phyloP scores from a whole-genome alignment of 2,888 invertebrate species.

The Baccha elongata region DNA sequence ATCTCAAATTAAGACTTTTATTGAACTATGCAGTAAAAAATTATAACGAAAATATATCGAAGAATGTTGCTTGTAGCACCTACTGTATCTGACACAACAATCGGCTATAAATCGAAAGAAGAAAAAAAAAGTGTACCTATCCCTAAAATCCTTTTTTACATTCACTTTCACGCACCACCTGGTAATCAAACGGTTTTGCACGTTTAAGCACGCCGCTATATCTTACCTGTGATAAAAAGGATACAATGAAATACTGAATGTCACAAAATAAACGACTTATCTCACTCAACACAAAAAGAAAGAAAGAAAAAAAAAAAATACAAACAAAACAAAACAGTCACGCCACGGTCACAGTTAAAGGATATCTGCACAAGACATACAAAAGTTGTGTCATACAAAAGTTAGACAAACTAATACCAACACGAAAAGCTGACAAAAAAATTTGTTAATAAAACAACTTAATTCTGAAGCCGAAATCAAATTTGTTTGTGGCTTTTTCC shows the following conservation, averaged over 20 bases:
- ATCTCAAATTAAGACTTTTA: too few relatives aligned
- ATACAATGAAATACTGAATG: constrained; percentile 8
- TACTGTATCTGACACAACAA: not conserved
- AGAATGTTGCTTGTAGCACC: not conserved
- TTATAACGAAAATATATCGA: too few relatives aligned
- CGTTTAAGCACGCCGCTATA: constrained; percentile 41
- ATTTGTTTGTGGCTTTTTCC: constrained; percentile 38
- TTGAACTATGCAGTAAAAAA: too few relatives aligned
- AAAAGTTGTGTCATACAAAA: too few relatives aligned
- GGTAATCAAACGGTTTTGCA: constrained; percentile 50
- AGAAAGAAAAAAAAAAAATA: not conserved
- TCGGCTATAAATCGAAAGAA: not conserved
- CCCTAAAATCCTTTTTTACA: not conserved
- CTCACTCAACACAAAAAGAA: not conserved
- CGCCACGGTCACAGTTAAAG: constrained; percentile 23
- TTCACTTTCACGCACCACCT: constrained; percentile 41
- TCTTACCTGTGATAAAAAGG: constrained; percentile 12
- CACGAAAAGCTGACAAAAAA: not conserved
- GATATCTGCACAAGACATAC: not conserved
- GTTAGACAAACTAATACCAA: constrained; percentile 48
- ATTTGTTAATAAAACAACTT: constrained; percentile 10
- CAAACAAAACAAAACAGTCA: constrained; percentile 15
- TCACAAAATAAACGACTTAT: constrained; percentile 1
- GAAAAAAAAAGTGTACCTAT: not conserved
- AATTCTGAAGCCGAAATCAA: constrained; percentile 41